Evolutionary conservation across 2,113 vertebrate species (phyloP).

Genomic region (Ifrita kowaldi): DNA sequence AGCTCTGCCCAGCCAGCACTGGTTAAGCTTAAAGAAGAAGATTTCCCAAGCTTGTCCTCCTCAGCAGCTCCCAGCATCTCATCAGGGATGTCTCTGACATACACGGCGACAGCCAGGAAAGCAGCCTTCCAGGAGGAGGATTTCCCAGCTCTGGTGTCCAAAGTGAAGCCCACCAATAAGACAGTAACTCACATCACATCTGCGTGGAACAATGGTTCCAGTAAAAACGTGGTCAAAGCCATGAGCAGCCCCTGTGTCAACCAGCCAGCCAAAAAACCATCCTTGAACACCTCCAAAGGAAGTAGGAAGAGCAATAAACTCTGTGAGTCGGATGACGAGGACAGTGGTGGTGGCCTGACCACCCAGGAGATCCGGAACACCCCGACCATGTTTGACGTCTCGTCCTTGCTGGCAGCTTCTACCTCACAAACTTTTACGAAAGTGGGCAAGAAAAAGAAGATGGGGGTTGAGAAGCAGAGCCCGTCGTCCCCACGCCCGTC

Average conservation of each 20-base stretch:
- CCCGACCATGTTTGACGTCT: slow-evolving; percentile 85
- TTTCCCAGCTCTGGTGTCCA: slow-evolving; percentile 92
- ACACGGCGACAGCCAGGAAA: slow-evolving; percentile 73
- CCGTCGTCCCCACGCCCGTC: not conserved
- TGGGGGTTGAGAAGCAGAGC: slow-evolving; percentile 67
- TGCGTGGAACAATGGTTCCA: slow-evolving; percentile 80
- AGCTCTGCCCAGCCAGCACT: slow-evolving; percentile 58
- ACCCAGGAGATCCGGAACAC: slow-evolving; percentile 78
- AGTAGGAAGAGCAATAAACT: slow-evolving; percentile 52
- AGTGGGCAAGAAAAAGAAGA: slow-evolving; percentile 87
- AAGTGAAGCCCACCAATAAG: slow-evolving; percentile 69
- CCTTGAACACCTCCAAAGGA: slow-evolving; percentile 59
- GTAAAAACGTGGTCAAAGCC: slow-evolving; percentile 71
- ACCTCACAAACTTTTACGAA: slow-evolving; percentile 72
- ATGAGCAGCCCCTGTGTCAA: slow-evolving; percentile 29
- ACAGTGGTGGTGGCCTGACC: slow-evolving; percentile 37
- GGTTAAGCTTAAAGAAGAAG: slow-evolving; percentile 87
- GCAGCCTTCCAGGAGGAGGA: slow-evolving; percentile 91
- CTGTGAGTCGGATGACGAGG: slow-evolving; percentile 69
- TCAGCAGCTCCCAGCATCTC: slow-evolving; percentile 20
- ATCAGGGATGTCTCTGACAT: slow-evolving; percentile 73
- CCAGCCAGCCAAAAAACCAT: slow-evolving; percentile 77
- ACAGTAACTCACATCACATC: slow-evolving; percentile 74
- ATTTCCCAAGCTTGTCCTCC: slow-evolving; percentile 89
- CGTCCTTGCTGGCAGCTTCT: slow-evolving; percentile 80